phyloP scores from a whole-genome alignment of 2,888 invertebrate species.

The Lagria hirta region DNA sequence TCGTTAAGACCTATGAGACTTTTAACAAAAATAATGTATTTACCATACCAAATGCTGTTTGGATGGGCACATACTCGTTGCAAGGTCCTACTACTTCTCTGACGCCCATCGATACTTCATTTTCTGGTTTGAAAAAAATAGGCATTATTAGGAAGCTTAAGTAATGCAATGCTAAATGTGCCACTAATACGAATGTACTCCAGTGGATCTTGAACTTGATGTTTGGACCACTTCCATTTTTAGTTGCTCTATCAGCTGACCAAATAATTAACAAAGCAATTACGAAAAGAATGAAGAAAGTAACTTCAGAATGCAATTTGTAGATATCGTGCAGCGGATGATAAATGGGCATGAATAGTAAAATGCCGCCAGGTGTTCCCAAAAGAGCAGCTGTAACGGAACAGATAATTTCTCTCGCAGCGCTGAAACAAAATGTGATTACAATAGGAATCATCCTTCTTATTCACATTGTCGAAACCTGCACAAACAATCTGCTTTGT shows the following conservation, averaged over 20 bases:
- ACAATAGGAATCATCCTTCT: slow-evolving; percentile 3
- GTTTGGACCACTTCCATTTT: slow-evolving; percentile 35
- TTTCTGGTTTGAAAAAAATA: slow-evolving; percentile 66
- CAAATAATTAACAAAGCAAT: slow-evolving; percentile 63
- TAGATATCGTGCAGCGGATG: slow-evolving; percentile 73
- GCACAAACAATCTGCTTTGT: no score
- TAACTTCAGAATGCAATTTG: slow-evolving; percentile 71
- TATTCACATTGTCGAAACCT: no score
- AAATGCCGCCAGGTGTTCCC: slow-evolving; percentile 72
- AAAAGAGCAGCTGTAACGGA: slow-evolving; percentile 62
- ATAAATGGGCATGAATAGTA: slow-evolving; percentile 72
- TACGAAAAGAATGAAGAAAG: slow-evolving; percentile 65
- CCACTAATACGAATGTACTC: slow-evolving; percentile 50
- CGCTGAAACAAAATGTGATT: slow-evolving; percentile 46
- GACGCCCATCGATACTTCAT: slow-evolving; percentile 67
- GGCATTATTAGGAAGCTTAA: slow-evolving; percentile 63
- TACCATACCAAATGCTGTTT: slow-evolving; percentile 70
- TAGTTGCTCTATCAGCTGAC: slow-evolving; percentile 60
- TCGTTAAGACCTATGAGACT: no score
- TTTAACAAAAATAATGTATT: slow-evolving; percentile 39
- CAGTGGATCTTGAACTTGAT: slow-evolving; percentile 43
- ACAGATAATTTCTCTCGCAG: slow-evolving; percentile 58
- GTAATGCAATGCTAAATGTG: slow-evolving; percentile 65
- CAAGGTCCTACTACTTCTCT: slow-evolving; percentile 78
- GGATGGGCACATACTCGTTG: slow-evolving; percentile 60